Evolutionary conservation across 92 coral and sea anemone genomes (phyloP).

Genomic region (Muricea muricata): DNA sequence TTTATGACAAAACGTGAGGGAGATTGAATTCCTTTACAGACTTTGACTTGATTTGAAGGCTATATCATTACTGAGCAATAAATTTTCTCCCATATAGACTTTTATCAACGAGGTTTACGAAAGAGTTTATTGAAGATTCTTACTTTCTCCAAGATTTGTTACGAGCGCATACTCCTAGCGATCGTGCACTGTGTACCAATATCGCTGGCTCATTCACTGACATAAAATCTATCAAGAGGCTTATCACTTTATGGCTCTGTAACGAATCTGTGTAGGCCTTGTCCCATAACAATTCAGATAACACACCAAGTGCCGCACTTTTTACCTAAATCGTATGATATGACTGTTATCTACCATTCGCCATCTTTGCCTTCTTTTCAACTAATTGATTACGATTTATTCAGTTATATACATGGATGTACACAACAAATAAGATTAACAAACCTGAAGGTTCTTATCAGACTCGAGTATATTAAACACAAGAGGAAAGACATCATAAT

Average conservation of each 20-base stretch:
- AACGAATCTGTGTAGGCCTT: constrained; percentile 61
- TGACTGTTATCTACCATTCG: too few species aligned
- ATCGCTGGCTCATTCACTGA: constrained; percentile 73
- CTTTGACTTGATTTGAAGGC: too few species aligned
- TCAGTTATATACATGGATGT: too few species aligned
- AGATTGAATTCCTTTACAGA: too few species aligned
- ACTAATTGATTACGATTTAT: too few species aligned
- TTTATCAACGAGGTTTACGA: too few species aligned
- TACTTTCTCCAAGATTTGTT: constrained; percentile 74
- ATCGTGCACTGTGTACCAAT: constrained; percentile 69
- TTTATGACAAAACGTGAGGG: too few species aligned
- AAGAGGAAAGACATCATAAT: constrained; percentile 51
- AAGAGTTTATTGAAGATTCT: too few species aligned
- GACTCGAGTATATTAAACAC: constrained; percentile 55
- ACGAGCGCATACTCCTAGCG: constrained; percentile 82
- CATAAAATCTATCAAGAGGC: constrained; percentile 64
- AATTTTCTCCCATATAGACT: too few species aligned
- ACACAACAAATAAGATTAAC: not conserved
- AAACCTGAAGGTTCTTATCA: constrained; percentile 56
- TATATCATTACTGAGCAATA: too few species aligned
- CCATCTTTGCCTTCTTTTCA: too few species aligned
- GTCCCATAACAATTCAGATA: constrained; percentile 74
- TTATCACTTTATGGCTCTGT: constrained; percentile 71
- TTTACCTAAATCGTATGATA: constrained; percentile 67
- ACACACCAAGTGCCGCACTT: constrained; percentile 79